Conservation (phyloP, 2,113 vertebrate genomes). For the Hirundichthys speculiger region DNA sequence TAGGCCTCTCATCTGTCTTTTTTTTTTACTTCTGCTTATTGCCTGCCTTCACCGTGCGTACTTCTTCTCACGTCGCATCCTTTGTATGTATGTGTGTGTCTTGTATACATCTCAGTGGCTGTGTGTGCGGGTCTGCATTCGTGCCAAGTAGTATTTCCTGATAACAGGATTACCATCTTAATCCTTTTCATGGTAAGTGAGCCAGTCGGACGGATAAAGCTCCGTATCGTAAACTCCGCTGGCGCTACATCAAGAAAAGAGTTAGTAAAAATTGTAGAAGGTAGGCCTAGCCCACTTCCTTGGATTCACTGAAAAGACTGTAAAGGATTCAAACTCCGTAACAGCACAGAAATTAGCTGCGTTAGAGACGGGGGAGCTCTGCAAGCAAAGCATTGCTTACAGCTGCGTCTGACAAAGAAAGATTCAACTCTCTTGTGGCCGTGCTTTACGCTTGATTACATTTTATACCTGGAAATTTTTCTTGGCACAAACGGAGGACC, state of each 20-base stretch:
- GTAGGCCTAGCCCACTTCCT: slow-evolving; percentile 44
- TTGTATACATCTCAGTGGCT: slow-evolving; percentile 41
- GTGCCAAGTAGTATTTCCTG: slow-evolving; percentile 71
- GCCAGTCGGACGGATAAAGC: slow-evolving; percentile 76
- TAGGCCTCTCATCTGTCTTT: slow-evolving; percentile 28
- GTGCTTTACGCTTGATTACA: slow-evolving; percentile 2
- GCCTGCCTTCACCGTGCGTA: background rate
- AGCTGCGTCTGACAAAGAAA: slow-evolving; percentile 11
- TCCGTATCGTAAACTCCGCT: slow-evolving; percentile 62
- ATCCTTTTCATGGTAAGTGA: slow-evolving; percentile 73
- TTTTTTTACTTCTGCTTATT: no score
- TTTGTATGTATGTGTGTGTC: slow-evolving; percentile 24
- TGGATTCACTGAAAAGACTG: slow-evolving; percentile 44
- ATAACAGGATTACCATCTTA: slow-evolving; percentile 80
- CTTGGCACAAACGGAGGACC: background rate
- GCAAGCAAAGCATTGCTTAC: slow-evolving; percentile 30
- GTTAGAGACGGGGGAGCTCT: slow-evolving; percentile 17
- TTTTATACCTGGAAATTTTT: background rate
- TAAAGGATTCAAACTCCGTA: slow-evolving; percentile 47
- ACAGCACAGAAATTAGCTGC: slow-evolving; percentile 29
- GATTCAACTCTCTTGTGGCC: slow-evolving; percentile 11
- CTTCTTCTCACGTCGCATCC: no score
- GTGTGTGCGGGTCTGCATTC: slow-evolving; percentile 42
- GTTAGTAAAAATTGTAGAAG: slow-evolving; percentile 54
- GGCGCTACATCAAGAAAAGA: slow-evolving; percentile 67